phyloP scores from a whole-genome alignment of 2,888 invertebrate genomes.

The Branchellion lobata region DNA sequence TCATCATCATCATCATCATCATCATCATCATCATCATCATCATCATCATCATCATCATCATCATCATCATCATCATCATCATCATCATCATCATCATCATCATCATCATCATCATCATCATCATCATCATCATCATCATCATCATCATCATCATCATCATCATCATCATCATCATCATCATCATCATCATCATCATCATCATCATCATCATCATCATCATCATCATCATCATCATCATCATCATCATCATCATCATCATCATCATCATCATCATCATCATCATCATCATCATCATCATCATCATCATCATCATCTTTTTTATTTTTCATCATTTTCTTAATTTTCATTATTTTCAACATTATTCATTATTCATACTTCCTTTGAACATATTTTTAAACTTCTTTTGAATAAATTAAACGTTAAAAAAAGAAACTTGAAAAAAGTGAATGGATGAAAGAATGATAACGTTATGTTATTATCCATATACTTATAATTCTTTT shows the following conservation, averaged over 20 bases:
- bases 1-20: not conserved
- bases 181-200: slow-evolving; percentile 37
- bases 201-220: slow-evolving; percentile 36
- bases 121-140: slow-evolving; percentile 20
- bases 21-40: not conserved
- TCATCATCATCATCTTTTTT: slow-evolving; percentile 27
- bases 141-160: slow-evolving; percentile 21
- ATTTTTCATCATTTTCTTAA: not conserved
- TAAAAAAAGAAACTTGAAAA: too few species aligned
- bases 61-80: not conserved
- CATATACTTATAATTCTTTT: too few species aligned
- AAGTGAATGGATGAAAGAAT: too few species aligned
- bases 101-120: slow-evolving; percentile 9
- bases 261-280: slow-evolving; percentile 41
- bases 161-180: not conserved
- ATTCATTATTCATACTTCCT: too few species aligned
- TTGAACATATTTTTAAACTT: too few species aligned
- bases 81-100: not conserved
- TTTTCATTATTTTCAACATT: too few species aligned
- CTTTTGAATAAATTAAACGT: too few species aligned
- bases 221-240: slow-evolving; percentile 38
- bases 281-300: slow-evolving; percentile 37
- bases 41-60: not conserved
- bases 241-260: slow-evolving; percentile 41
- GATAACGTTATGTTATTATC: too few species aligned